Evolutionary conservation across 2,113 vertebrate species (phyloP).

Genomic region (Notothenia coriiceps): DNA sequence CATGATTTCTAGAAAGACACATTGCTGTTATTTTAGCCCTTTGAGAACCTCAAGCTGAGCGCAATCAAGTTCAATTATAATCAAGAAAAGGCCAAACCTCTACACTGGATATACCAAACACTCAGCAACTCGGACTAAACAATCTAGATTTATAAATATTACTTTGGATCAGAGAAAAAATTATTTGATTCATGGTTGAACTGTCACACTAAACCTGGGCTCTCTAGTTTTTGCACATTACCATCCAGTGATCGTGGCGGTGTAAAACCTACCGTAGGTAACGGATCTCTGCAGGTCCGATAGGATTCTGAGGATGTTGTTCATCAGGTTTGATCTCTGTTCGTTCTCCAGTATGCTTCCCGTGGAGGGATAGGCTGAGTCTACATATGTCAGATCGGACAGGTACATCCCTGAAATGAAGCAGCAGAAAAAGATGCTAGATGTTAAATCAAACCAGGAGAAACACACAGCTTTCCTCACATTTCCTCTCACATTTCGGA

Average conservation of each 20-base stretch:
- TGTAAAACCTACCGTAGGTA: conserved; percentile 89
- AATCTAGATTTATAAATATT: too few species aligned
- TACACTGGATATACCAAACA: too few species aligned
- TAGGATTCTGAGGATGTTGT: conserved; percentile 98
- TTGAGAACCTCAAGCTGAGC: too few species aligned
- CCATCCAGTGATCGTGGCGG: background rate
- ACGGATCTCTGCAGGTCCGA: conserved; percentile 97
- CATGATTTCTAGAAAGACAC: too few species aligned
- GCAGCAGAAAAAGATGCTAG: conserved; percentile 1
- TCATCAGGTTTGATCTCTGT: conserved; percentile 98
- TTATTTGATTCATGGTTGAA: too few species aligned
- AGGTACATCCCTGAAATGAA: conserved; percentile 93
- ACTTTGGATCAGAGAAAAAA: too few species aligned
- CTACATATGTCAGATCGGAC: conserved; percentile 97
- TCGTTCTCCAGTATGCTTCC: conserved; percentile 99
- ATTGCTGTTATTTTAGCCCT: too few species aligned
- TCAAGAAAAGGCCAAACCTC: too few species aligned
- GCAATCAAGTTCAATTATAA: too few species aligned
- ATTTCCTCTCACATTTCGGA: background rate
- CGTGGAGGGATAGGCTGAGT: conserved; percentile 97
- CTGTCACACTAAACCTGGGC: too few species aligned
- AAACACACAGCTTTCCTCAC: background rate
- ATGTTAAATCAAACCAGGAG: background rate
- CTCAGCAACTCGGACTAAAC: too few species aligned
- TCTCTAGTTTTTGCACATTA: background rate